Evolutionary conservation across 2,797 vertebrate genomes (phyloP).

Genomic region (Propithecus deckenii): DNA sequence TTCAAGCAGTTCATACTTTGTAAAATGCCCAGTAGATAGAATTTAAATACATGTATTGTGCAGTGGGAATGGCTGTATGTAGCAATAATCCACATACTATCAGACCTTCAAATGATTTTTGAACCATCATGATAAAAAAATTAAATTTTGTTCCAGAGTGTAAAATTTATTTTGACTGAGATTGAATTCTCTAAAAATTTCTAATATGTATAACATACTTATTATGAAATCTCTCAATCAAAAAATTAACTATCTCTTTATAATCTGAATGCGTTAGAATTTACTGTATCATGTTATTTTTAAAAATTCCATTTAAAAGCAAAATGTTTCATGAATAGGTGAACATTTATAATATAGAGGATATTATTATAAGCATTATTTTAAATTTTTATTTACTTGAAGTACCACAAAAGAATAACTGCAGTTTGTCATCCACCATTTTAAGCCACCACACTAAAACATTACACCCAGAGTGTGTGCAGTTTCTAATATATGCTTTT

Average conservation of each 20-base stretch:
- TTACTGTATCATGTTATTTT: background rate
- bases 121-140: background rate
- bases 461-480: background rate
- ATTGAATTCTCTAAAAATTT: background rate
- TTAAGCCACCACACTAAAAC: background rate
- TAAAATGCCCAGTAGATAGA: background rate
- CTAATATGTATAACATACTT: background rate
- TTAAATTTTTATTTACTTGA: background rate
- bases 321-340: background rate
- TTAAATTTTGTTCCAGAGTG: background rate
- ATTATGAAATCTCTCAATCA: background rate
- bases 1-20: background rate
- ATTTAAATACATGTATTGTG: background rate
- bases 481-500: slow-evolving; percentile 16
- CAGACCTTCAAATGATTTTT: background rate
- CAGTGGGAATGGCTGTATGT: background rate
- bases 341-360: background rate
- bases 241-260: background rate
- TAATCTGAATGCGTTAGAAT: background rate
- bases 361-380: background rate
- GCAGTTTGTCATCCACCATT: background rate
- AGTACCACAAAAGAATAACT: background rate
- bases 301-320: background rate
- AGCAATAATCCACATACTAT: background rate
- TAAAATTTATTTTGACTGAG: background rate